Evolutionary conservation across 2,888 invertebrate genomes (phyloP), one percentile per base, ranked within the genome.

Genomic region (Ganaspis brasiliensis): DNA sequence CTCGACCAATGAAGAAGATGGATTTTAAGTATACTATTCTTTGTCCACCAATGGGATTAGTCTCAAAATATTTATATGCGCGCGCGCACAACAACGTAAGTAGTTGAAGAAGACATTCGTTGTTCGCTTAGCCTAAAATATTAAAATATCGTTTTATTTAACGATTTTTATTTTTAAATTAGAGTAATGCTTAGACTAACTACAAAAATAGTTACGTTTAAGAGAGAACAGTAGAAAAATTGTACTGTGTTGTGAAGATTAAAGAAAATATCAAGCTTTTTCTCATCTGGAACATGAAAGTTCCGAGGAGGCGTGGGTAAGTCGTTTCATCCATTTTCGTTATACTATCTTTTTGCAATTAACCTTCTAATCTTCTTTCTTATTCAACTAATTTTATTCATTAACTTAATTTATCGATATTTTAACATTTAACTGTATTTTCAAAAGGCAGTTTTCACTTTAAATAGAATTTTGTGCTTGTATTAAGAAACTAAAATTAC

Each of bases 301-400:
- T n/a, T n/a, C 21, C 37, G n/a, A 14, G 24, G 14, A 45, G 24
- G 67, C 67, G 67, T 67, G 67, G 67, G 67, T 67, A n/a, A 67
- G 67, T 45, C 14, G 9, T 45, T 45, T 8, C 9, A 63, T 37
- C 35, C 14, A 67, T 45, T 45, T 21, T 31, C 6, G 6, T 31
- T 6, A 31, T 4, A 31, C 2, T 31, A 31, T 4, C 6, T 40
- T 67, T 19, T 19, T 37, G 14, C n/a, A 45, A 45, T 19, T 67
- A 67, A 24, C 45, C 6, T 45, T 45, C 14, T 56, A 21, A 2
- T 21, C 9, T 24, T 21, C 21, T 19, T 61, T 37, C 12, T 9
- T 1, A 45, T 45, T 35, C 12, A 9, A 45, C 3, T 3, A 9
- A 21, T 40, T 45, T 26, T 3, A 6, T 31, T 8, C 26, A 4